A percentile compares a stretch with the other conserved stretches of the same genome.
phyloP scores from a whole-genome alignment of 2,797 vertebrate species.

The Gallinago nigripennis region DNA sequence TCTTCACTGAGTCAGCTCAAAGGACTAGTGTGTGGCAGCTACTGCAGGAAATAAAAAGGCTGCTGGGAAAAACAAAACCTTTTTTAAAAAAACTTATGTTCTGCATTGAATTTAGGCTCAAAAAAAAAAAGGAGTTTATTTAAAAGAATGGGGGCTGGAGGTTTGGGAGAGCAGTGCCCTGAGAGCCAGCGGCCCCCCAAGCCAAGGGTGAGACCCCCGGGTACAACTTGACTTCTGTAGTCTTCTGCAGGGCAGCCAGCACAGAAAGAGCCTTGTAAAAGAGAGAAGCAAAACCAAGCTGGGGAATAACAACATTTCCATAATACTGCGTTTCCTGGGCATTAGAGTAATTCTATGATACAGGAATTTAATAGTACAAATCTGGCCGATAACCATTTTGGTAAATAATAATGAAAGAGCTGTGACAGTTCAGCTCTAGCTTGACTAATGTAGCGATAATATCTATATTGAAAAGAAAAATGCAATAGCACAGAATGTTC shows the following conservation, averaged over 20 bases:
- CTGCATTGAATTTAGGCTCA: background rate
- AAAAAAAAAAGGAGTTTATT: background rate
- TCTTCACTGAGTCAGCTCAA: constrained; percentile 24
- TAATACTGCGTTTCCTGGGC: background rate
- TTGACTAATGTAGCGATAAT: constrained; percentile 3
- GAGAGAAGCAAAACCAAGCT: background rate
- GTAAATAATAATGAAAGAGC: constrained; percentile 32
- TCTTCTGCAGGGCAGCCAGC: background rate
- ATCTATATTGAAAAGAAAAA: background rate
- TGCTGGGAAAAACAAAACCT: background rate
- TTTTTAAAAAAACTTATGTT: background rate
- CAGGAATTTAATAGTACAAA: background rate
- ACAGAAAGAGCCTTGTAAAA: background rate
- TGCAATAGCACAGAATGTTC: background rate
- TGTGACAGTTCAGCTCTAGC: background rate
- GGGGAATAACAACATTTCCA: background rate
- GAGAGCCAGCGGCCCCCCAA: background rate
- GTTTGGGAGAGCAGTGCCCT: background rate
- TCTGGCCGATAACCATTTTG: background rate
- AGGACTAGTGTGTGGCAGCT: background rate
- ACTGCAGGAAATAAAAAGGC: background rate
- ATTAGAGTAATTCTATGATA: background rate
- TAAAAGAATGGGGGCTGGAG: background rate
- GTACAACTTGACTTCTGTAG: background rate
- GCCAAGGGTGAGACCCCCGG: background rate